Evolutionary conservation across 2,797 vertebrate species (phyloP), one percentile per base, ranked within the genome.

Genomic region (Cynopterus sphinx): DNA sequence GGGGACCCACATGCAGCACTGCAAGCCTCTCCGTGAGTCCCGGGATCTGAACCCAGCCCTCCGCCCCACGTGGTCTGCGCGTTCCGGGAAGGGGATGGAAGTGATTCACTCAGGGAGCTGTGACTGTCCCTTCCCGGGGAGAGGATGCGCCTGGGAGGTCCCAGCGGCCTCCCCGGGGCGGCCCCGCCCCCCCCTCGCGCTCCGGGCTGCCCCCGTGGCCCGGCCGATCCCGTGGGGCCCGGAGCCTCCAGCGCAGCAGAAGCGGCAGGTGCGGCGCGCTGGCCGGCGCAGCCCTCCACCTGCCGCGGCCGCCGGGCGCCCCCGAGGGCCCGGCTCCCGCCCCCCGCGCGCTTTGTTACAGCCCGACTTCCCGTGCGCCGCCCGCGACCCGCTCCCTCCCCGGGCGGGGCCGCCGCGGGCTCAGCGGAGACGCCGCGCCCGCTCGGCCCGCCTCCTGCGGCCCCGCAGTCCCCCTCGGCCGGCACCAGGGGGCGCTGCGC

Each of bases 41-140:
- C 31, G 63, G 49, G 51, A 90, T 57, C 61, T 4, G 74, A 59
- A 46, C 74, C 90, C 95, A 57, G 81, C 77, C 88, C 87, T 88
- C 61, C 24, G 21, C 59, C 94, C 90, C 94, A 87, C 93, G 87
- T 75, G 96, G 95, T 63, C 95, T 11, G 89, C 73, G 93, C 81
- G 71, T 95, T 97, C 96, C 96, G 95, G 95, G 95, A 96, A 97
- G 78, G 78, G 84, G 90, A 57, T 97, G 97, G 96, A 93, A 96
- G 85, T 98, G 97, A 98, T 97, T 97, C 97, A 98, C 94, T 82
- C 87, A n/a, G 95, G 93, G 92, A 95, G 67, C 95, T 81, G 75
- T 97, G 97, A 97, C 95, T 96, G 95, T 95, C 93, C 70, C 88
- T 90, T 94, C 93, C 95, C 88, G 28, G 71, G 96, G 73, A 86